Evolutionary conservation across 1,140 invertebrate genomes (phyloP), one percentile per base, ranked within the genome.

Genomic region (Ceratoteleas bidentatus): DNA sequence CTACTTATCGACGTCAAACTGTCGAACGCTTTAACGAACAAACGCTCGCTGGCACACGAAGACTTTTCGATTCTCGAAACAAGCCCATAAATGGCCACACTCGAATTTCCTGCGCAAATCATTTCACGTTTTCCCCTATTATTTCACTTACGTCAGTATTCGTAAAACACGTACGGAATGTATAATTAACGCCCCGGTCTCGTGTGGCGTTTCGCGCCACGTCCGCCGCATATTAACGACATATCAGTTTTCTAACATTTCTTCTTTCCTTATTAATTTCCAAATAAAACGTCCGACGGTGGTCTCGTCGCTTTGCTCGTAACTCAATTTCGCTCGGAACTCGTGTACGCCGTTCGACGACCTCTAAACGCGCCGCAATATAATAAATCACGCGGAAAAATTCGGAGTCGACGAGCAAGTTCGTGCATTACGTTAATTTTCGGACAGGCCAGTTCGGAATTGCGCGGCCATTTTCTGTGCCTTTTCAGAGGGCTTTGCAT

Each of bases 121-220:
- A 54, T 62, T 64, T 50, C 52, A 65, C 36, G 16, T 50, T 54
- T 73, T 64, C 33, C 6, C 13, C 45, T n/a, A 50, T 65, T 65
- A 74, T 56, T 65, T 74, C 10, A 64, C 57, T 73, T 64, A 62
- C 57, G 43, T 73, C 62, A 73, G 54, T 57, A 64, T 49, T 64
- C 60, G 52, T 73, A 64, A 73, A 73, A 64, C 60, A 53, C 38
- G 60, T 32, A 33, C 34, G 16, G 43, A 66, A 66, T 53, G 34
- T 40, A 75, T 65, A 75, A 66, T 66, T 65, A 65, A 60, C 60
- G 45, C 52, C 14, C 52, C 24, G 45, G 53, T 52, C 47, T 60
- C 14, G 16, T 24, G 36, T 68, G 62, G 60, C 62, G 68, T 68
- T 76, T 66, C 38, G 10, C 47, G 34, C 32, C 34, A 54, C 47